Base-by-base conservation (phyloP, 2,797 vertebrate species). In the Phoeniculus purpureus region DNA sequence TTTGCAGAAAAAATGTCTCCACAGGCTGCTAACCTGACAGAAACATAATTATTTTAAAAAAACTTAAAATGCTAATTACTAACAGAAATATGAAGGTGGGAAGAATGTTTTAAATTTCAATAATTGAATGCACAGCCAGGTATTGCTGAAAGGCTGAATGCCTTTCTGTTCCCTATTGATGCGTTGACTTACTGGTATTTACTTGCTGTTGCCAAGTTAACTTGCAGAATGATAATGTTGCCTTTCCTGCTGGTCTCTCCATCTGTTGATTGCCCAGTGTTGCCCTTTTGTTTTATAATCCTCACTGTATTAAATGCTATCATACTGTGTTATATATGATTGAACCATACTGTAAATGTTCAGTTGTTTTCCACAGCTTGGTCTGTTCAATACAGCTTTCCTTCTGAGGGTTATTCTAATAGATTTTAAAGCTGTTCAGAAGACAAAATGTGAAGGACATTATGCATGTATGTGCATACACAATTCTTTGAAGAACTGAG, bases 81-180 rank as follows among this genome's bases (percentile, higher is more conserved):
- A 60, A n/a, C 26, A 72, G 15, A 66, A 32, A 80, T 48, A 86
- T 40, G 26, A 80, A 90, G 89, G 12, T 8, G 5, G 17, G 47
- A 81, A 79, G 17, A 74, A 78, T 86, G 43, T 61, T 85, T n/a
- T 71, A 80, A 91, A 85, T 59, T 65, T 27, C 15, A 78, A 31
- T 55, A 83, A 72, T 29, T 83, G 62, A 67, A 78, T 54, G 20
- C 92, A 64, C 31, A 51, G 48, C 66, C 86, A 92, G 61, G 92
- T 94, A 75, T 21, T 79, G 61, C 67, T 89, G 84, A 84, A 92
- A 94, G 43, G 59, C 65, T 85, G 56, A 73, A 92, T 88, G 85
- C 51, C 91, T 87, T 95, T 95, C 89, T 95, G 92, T 90, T 89
- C 61, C 91, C 87, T 95, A 80, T 95, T 96, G 94, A 95, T 96